A percentile compares a stretch with the other conserved stretches of the same genome.
Conservation (phyloP, 1,140 invertebrate genomes). For the Saccostrea echinata region DNA sequence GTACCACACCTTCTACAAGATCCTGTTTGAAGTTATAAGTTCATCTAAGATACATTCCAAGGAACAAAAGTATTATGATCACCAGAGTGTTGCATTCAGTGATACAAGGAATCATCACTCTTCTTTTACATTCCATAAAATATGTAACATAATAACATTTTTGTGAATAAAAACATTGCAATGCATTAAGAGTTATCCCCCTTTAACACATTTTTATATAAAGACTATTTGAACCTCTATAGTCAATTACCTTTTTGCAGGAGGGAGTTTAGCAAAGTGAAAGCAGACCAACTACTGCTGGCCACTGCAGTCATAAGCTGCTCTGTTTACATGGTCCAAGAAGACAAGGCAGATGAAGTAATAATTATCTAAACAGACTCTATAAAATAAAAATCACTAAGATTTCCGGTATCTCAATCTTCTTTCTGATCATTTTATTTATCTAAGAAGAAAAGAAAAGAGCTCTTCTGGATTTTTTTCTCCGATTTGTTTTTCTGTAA, state of each 20-base stretch:
- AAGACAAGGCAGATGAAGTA: slow-evolving; percentile 62
- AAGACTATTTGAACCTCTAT: background rate
- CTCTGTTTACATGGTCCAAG: slow-evolving; percentile 64
- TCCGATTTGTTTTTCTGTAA: background rate
- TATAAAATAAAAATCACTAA: background rate
- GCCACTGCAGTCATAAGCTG: slow-evolving; percentile 63
- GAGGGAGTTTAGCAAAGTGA: slow-evolving; percentile 57
- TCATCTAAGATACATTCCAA: background rate
- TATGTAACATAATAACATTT: background rate
- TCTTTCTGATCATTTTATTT: background rate
- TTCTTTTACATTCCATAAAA: no score
- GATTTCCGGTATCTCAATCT: background rate
- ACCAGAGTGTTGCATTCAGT: background rate
- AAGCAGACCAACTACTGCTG: slow-evolving; percentile 66
- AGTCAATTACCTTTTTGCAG: slow-evolving; percentile 39
- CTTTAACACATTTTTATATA: background rate
- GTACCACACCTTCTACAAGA: slow-evolving; percentile 60
- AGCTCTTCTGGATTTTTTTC: background rate
- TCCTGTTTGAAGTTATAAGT: slow-evolving; percentile 58
- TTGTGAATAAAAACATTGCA: background rate
- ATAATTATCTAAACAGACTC: background rate
- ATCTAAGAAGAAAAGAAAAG: background rate
- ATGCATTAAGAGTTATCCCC: background rate
- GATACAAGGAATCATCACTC: no score
- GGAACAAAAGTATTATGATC: background rate